A percentile compares a stretch with the other conserved stretches of the same genome.
phyloP scores from a whole-genome alignment of 2,113 vertebrate genomes.

The Phoxinus phoxinus region DNA sequence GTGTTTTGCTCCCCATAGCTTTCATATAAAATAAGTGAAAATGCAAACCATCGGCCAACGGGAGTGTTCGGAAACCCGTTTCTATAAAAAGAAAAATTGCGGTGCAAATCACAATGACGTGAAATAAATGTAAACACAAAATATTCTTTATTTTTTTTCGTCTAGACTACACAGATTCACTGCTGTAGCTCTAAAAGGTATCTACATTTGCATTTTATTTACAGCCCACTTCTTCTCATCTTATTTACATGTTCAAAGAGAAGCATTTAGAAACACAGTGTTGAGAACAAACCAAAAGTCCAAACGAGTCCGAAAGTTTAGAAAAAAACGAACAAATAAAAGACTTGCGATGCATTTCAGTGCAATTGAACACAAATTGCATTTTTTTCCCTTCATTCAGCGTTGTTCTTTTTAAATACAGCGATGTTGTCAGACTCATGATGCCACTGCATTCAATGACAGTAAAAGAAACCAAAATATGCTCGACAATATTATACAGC shows the following conservation, averaged over 20 bases:
- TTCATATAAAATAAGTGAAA: neutral
- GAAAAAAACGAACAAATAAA: conserved; percentile 68
- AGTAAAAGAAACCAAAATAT: conserved; percentile 59
- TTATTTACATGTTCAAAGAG: conserved; percentile 94
- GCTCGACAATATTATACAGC: conserved; percentile 67
- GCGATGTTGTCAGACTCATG: conserved; percentile 60
- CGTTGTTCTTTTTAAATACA: conserved; percentile 58
- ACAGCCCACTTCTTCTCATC: conserved; percentile 84
- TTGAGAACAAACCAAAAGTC: conserved; percentile 74
- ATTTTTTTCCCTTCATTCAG: conserved; percentile 73
- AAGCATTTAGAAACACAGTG: conserved; percentile 86
- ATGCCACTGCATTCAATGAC: conserved; percentile 67
- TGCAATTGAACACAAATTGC: conserved; percentile 76
- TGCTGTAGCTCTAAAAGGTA: conserved; percentile 94
- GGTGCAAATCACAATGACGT: conserved; percentile 50
- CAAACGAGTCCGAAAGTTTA: conserved; percentile 72
- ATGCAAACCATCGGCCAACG: neutral
- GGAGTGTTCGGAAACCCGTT: neutral
- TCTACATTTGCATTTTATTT: conserved; percentile 98
- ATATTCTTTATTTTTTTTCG: conserved; percentile 90
- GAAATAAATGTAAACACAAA: conserved; percentile 90
- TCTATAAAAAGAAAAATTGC: neutral
- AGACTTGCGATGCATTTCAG: conserved; percentile 72
- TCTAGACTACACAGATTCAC: conserved; percentile 95
- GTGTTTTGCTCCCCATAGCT: neutral